phyloP scores from a whole-genome alignment of 2,888 invertebrate genomes.

The Calliopum simillimum region DNA sequence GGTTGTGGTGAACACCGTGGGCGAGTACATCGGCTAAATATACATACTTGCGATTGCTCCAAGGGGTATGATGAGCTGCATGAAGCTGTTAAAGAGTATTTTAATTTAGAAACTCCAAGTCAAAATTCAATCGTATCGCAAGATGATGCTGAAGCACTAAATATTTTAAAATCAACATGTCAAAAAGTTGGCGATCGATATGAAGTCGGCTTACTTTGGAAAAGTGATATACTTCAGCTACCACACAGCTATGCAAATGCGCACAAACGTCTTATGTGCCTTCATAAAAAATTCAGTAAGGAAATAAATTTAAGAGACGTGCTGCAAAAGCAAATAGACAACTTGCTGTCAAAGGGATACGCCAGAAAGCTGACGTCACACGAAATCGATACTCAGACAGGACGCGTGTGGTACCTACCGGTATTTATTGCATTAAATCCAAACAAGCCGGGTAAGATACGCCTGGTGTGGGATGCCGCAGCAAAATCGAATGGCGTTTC shows the following conservation, averaged over 20 bases:
- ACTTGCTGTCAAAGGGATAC: neutral
- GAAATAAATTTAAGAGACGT: neutral
- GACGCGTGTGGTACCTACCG: neutral
- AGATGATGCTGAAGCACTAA: constrained; percentile 33
- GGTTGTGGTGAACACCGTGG: neutral
- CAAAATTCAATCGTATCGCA: constrained; percentile 28
- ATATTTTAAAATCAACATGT: constrained; percentile 40
- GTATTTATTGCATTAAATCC: neutral
- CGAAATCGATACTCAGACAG: neutral
- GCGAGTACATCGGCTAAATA: constrained; percentile 1
- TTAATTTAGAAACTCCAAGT: constrained; percentile 22
- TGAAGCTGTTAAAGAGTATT: constrained; percentile 28
- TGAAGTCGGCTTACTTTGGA: constrained; percentile 49
- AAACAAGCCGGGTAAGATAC: constrained; percentile 14
- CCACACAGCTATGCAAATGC: constrained; percentile 39
- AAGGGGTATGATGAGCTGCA: constrained; percentile 27
- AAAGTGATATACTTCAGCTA: constrained; percentile 38
- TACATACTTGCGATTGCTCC: constrained; percentile 34
- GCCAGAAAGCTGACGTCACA: neutral
- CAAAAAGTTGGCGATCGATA: constrained; percentile 29
- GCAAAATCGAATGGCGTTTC: constrained; percentile 50
- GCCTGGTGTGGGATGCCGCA: constrained; percentile 45
- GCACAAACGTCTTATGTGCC: neutral
- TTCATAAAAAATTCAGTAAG: neutral
- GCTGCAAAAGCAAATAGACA: neutral